Conservation (phyloP, 2,113 vertebrate genomes). For the Nesogale talazaci region DNA sequence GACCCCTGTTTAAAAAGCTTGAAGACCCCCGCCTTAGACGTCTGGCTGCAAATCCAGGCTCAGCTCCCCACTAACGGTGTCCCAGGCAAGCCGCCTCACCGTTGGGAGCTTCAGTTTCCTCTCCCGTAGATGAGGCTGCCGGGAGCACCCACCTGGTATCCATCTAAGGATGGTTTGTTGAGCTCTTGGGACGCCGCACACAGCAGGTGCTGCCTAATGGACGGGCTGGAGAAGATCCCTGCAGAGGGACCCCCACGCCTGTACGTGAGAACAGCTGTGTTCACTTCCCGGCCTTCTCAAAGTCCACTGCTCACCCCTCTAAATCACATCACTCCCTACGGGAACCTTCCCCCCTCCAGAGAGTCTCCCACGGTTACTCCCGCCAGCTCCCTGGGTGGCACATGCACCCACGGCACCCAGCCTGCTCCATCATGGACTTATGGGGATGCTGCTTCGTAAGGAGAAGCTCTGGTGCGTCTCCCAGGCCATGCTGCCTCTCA, state of each 20-base stretch:
- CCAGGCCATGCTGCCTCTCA: background rate
- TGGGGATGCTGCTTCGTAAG: background rate
- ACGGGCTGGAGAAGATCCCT: background rate
- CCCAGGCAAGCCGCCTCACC: background rate
- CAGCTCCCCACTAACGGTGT: background rate
- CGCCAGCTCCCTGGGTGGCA: background rate
- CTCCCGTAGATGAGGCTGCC: background rate
- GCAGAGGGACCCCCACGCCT: background rate
- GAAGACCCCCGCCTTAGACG: too few species aligned
- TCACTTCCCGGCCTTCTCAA: background rate
- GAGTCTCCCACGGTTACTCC: background rate
- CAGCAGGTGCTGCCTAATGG: background rate
- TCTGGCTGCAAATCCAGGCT: background rate
- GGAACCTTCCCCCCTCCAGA: background rate
- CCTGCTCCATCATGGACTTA: background rate
- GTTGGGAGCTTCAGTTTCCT: constrained; percentile 7
- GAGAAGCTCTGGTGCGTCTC: background rate
- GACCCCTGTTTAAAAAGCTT: too few species aligned
- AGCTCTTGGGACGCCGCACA: background rate
- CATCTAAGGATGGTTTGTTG: background rate
- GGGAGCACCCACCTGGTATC: background rate
- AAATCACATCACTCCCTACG: background rate
- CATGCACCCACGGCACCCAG: background rate
- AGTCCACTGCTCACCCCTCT: background rate
- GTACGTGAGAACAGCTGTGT: background rate